A percentile compares a stretch with the other conserved stretches of the same genome.
Conservation (phyloP, 2,888 invertebrate genomes). For the Cecidostiba fungosa region DNA sequence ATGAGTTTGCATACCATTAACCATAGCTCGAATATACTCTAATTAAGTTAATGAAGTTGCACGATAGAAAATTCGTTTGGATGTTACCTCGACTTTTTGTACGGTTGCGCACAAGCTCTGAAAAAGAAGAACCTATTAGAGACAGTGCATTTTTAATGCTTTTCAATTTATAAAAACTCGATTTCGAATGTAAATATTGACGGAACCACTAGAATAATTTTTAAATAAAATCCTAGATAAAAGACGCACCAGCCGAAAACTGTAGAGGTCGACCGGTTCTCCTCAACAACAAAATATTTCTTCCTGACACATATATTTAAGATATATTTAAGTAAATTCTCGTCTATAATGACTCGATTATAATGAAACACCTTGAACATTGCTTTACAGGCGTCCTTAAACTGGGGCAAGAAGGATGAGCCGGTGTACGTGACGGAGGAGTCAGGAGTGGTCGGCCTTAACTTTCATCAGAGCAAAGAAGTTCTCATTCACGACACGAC, state of each 20-base stretch:
- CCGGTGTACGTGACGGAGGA: conserved; percentile 93
- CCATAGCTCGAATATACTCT: neutral
- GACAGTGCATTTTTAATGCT: too few relatives aligned
- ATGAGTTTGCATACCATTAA: neutral
- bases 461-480: conserved; percentile 96
- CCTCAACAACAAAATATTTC: neutral
- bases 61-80: neutral
- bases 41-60: neutral
- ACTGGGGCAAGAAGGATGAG: conserved; percentile 91
- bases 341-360: neutral
- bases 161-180: too few relatives aligned
- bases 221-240: neutral
- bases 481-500: conserved; percentile 88
- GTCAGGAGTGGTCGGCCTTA: conserved; percentile 92
- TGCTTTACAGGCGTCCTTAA: conserved; percentile 84
- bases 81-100: neutral
- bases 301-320: neutral
- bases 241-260: neutral
- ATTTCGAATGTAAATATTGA: neutral
- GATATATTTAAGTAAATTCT: neutral
- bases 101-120: neutral
- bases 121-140: neutral
- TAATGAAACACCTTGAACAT: conserved; percentile 12
- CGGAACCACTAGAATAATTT: neutral
- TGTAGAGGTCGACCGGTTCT: neutral